phyloP scores from a whole-genome alignment of 2,888 invertebrate species.

The Tromatobia lineatoria region DNA sequence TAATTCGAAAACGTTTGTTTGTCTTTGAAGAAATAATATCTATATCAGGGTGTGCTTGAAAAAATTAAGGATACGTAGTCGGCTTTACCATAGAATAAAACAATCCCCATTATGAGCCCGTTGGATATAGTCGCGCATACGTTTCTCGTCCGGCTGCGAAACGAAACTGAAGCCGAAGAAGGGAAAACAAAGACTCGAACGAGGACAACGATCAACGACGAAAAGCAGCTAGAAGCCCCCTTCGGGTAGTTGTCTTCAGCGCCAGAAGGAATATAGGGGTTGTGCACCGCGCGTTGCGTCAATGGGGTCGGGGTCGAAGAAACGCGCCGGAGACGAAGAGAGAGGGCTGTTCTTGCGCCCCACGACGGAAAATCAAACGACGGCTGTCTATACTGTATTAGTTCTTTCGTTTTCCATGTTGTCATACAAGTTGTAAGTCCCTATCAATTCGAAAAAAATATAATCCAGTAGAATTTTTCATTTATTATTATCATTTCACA shows the following conservation, averaged over 20 bases:
- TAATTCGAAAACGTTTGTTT: no score
- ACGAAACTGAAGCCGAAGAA: slow-evolving; percentile 84
- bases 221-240: slow-evolving; percentile 76
- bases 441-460: no score
- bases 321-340: slow-evolving; percentile 68
- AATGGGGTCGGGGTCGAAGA: slow-evolving; percentile 75
- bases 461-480: no score
- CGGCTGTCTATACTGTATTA: slow-evolving; percentile 1
- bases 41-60: no score
- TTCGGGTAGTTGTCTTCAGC: slow-evolving; percentile 82
- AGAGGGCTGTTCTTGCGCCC: slow-evolving; percentile 68
- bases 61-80: slow-evolving; percentile 28
- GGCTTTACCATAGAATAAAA: slow-evolving; percentile 59
- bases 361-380: slow-evolving; percentile 52
- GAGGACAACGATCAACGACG: slow-evolving; percentile 72
- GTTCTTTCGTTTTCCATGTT: slow-evolving; percentile 43
- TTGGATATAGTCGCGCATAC: slow-evolving; percentile 44
- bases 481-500: no score
- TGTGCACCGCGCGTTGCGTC: slow-evolving; percentile 75
- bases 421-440: slow-evolving; percentile 52
- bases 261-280: slow-evolving; percentile 77
- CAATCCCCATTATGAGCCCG: slow-evolving; percentile 32
- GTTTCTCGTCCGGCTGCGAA: slow-evolving; percentile 76
- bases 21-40: no score
- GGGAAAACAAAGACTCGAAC: slow-evolving; percentile 83